A percentile compares a stretch with the other conserved stretches of the same genome.
These are phyloP conservation scores for Orius laevigatus DNA, from an alignment of 1,140 invertebrate genomes.

Conservation along the genomic window DNA sequence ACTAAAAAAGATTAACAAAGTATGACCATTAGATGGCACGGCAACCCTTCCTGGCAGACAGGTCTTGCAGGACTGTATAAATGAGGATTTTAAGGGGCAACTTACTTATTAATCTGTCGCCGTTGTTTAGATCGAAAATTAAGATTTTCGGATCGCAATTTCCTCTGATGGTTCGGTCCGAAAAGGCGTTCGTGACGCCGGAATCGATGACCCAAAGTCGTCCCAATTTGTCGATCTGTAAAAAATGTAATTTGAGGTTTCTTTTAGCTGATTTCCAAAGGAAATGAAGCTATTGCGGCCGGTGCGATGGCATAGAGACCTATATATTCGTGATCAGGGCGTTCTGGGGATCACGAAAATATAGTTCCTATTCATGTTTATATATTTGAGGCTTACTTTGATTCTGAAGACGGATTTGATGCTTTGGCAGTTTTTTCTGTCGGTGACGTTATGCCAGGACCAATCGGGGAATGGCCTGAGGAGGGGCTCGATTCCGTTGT, in stretches of 20 bases:
- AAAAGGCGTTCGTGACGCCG: conserved; percentile 4
- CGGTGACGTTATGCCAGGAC: conserved; percentile 7
- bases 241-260: neutral
- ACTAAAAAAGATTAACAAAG: too few relatives aligned
- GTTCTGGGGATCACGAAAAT: too few relatives aligned
- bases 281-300: too few relatives aligned
- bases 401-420: conserved; percentile 8
- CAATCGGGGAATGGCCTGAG: conserved; percentile 3
- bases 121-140: conserved; percentile 4
- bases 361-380: too few relatives aligned
- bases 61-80: too few relatives aligned
- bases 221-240: conserved; percentile 8
- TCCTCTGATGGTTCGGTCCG: neutral
- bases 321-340: too few relatives aligned
- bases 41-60: too few relatives aligned
- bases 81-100: neutral
- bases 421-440: conserved; percentile 1
- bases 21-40: too few relatives aligned
- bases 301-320: too few relatives aligned
- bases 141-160: conserved; percentile 9
- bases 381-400: neutral
- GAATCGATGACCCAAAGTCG: conserved; percentile 5
- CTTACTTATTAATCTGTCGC: conserved; percentile 7
- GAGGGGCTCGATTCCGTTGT: neutral
- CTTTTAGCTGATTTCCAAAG: too few relatives aligned